Evolutionary conservation across 2,888 invertebrate species (phyloP), one percentile per base, ranked within the genome.

Genomic region (Sphecodes monilicornis): DNA sequence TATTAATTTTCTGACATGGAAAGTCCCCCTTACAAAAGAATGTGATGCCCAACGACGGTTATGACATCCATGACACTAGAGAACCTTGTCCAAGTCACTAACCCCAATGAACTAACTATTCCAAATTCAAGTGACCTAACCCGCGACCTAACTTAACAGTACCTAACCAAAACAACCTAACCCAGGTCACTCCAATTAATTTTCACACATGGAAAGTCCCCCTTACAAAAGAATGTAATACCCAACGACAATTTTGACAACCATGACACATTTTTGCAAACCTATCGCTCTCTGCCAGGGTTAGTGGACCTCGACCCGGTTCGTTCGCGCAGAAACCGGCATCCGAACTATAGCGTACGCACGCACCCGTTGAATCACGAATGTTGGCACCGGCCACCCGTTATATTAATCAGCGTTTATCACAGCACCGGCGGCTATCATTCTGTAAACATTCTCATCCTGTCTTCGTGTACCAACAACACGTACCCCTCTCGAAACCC

Each of bases 391-490:
- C n/a, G 6, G 29, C 13, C 39, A 46, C 22, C 70, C 29, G 11
- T 13, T 26, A 36, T 10, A 79, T 88, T 79, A 88, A 84, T 80
- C 78, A 66, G 2, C 16, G 78, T 82, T 84, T 77, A 75, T 77
- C 84, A 80, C 72, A 64, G n/a, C 36, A 84, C 75, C 84, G 83
- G 80, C 84, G 83, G 80, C 84, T 75, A 57, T 70, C 84, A 88
- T 81, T 84, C 78, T 70, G 77, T 72, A 68, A 71, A 72, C 80
- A 43, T 43, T 29, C 13, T 54, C n/a, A n/a, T n/a, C 29, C n/a
- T 26, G 4, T 13, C 22, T 22, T 22, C 16, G 4, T 64, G 18
- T 18, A 3, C 11, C 10, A 39, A 50, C 74, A 54, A 54, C 74
- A 68, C 41, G 74, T 74, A 50, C 54, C 66, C 10, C 16, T 10